Evolutionary conservation across 1,140 invertebrate species (phyloP).

Genomic region (Adoxophyes honmai): DNA sequence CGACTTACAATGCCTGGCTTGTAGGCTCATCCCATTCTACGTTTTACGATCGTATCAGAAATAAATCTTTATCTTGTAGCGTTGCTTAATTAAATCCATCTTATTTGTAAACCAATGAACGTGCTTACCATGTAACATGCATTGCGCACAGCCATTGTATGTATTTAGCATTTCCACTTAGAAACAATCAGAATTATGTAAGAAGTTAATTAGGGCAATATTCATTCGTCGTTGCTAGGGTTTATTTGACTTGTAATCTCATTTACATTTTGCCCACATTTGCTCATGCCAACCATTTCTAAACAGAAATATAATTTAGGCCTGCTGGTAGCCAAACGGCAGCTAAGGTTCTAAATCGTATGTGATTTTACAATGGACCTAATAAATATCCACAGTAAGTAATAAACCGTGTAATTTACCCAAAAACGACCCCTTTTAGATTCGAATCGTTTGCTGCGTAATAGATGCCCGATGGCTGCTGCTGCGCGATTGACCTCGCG

Average conservation of each 20-base stretch:
- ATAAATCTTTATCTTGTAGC: slow-evolving; percentile 3
- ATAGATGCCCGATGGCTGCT: no score
- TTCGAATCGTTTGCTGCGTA: no score
- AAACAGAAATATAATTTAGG: no score
- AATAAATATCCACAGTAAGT: no score
- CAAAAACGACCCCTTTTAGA: no score
- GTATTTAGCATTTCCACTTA: slow-evolving; percentile 13
- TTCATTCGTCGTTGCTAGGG: slow-evolving; percentile 1
- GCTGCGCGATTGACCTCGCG: background rate
- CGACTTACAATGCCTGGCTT: background rate
- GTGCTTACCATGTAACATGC: slow-evolving; percentile 1
- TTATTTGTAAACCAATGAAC: slow-evolving; percentile 4
- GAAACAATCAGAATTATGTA: slow-evolving; percentile 26
- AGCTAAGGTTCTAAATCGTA: no score
- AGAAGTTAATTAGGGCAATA: slow-evolving; percentile 25
- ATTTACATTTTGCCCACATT: no score
- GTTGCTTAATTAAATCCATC: slow-evolving; percentile 2
- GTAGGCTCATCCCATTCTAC: background rate
- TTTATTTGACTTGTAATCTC: background rate
- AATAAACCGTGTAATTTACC: no score
- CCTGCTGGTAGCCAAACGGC: no score
- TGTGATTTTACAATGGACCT: no score
- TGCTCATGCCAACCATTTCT: no score
- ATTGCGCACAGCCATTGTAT: slow-evolving; percentile 12
- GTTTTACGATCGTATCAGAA: background rate